Evolutionary conservation across 2,888 invertebrate species (phyloP), one percentile per base, ranked within the genome.

Genomic region (Willowsia nigromaculata): DNA sequence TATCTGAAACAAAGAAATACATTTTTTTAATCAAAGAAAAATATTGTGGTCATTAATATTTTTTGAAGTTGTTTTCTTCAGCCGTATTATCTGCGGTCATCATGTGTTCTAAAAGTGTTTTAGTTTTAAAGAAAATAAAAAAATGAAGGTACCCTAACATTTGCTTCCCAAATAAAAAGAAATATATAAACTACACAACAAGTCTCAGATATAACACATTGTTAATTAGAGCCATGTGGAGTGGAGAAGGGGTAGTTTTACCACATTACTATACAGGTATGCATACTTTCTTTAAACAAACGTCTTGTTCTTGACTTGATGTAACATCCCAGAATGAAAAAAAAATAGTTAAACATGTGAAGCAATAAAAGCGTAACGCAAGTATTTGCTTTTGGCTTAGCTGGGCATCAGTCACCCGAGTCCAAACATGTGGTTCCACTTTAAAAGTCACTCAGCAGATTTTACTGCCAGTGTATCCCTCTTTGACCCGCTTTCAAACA

Each of bases 341-440:
- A 86, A 65, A 86, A 65, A n/a, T 22, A 22, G 11, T 22, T 43
- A 25, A 2, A 37, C 22, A 33, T 76, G 22, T 40, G 40, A 56
- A 59, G 84, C 3, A 43, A 62, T 85, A 89, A 89, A 89, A 85
- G 85, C 85, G 89, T 76, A 89, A 89, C 85, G 81, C 40, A 81
- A 89, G 85, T 74, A 89, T 89, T 89, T 89, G 50, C 85, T 85
- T 85, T 85, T 81, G 56, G 89, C 81, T 89, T 81, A 59, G 89
- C 80, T 89, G 85, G 81, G 89, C 89, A 89, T 89, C 89, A 89
- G 85, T 89, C 89, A 89, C 85, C 89, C 89, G 89, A 89, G 89
- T 81, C 43, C 30, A 81, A 83, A 56, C 89, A 90, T 90, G 89
- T 90, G 90, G 89, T 85, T 90, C 89, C 89, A 90, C 90, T 90